Conservation (phyloP, 2,797 vertebrate genomes). For the Ptychadena robeensis region DNA sequence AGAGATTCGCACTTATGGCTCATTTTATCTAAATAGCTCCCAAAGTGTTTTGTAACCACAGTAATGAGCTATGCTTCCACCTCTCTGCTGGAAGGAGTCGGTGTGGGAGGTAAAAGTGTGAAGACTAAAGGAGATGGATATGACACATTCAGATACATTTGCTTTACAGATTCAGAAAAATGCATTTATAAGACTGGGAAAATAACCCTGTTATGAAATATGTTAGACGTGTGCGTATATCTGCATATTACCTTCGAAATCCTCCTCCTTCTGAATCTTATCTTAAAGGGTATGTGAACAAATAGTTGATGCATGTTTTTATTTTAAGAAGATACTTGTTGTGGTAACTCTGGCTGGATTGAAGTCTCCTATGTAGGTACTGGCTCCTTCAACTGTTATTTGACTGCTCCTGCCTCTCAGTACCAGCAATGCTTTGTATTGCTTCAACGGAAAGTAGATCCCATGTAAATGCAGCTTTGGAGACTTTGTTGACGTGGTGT, state of each 20-base stretch:
- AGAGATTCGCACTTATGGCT: constrained; percentile 44
- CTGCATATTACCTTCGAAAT: background rate
- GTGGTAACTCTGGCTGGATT: too few species aligned
- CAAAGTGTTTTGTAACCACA: constrained; percentile 51
- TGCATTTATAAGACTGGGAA: constrained; percentile 16
- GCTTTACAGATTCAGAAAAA: constrained; percentile 34
- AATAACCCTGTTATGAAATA: constrained; percentile 14
- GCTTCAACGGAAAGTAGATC: too few species aligned
- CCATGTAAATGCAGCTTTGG: too few species aligned
- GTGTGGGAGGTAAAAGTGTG: constrained; percentile 43
- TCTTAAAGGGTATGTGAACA: background rate
- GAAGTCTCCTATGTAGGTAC: too few species aligned
- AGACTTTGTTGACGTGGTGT: too few species aligned
- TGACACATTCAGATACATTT: constrained; percentile 17
- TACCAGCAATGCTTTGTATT: too few species aligned
- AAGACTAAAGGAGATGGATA: constrained; percentile 12
- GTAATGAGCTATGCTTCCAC: constrained; percentile 19
- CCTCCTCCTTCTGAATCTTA: background rate
- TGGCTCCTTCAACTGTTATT: too few species aligned
- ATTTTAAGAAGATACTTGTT: too few species aligned
- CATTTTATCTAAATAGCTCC: constrained; percentile 50
- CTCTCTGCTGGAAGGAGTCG: constrained; percentile 22
- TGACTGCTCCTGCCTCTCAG: too few species aligned
- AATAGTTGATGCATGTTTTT: background rate
- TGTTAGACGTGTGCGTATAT: constrained; percentile 17